Percentiles rank a stretch among this genome's conserved stretches.
Conservation (phyloP, 2,113 vertebrate genomes). For the Toxotes chatareus region DNA sequence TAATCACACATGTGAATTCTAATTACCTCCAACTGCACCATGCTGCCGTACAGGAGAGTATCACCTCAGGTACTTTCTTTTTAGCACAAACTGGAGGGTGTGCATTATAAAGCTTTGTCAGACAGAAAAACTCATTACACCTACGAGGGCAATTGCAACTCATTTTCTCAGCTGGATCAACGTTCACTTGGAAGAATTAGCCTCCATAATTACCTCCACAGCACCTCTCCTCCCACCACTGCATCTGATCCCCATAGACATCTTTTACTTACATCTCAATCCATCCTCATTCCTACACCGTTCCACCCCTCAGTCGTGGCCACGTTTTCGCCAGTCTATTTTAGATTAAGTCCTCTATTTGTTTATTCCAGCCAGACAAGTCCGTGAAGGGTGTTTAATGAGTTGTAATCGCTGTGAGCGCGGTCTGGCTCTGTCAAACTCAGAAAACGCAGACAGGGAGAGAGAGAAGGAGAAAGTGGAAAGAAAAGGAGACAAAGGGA, state of each 20-base stretch:
- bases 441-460: constrained; percentile 2
- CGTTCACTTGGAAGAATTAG: constrained; percentile 39
- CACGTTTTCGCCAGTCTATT: constrained; percentile 10
- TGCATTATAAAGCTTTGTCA: constrained; percentile 24
- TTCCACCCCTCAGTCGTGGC: neutral
- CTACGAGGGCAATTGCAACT: constrained; percentile 27
- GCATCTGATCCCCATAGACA: constrained; percentile 26
- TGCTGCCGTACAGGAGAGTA: neutral
- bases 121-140: constrained; percentile 52
- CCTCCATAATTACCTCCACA: constrained; percentile 35
- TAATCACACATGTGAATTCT: constrained; percentile 15
- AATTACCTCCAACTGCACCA: constrained; percentile 44
- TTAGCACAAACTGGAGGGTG: constrained; percentile 1
- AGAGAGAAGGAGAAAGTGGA: neutral
- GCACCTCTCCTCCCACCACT: constrained; percentile 17
- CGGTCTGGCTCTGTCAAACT: constrained; percentile 13
- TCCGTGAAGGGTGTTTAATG: constrained; percentile 65
- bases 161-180: constrained; percentile 54
- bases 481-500: neutral
- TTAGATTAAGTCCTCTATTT: constrained; percentile 40
- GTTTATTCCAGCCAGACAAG: constrained; percentile 47
- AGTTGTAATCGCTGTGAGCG: constrained; percentile 51
- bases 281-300: constrained; percentile 7
- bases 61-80: constrained; percentile 21
- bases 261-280: constrained; percentile 11